These are phyloP conservation scores for Leptarthrus brevirostris DNA, from an alignment of 2,888 invertebrate genomes.

Conservation along the genomic window DNA sequence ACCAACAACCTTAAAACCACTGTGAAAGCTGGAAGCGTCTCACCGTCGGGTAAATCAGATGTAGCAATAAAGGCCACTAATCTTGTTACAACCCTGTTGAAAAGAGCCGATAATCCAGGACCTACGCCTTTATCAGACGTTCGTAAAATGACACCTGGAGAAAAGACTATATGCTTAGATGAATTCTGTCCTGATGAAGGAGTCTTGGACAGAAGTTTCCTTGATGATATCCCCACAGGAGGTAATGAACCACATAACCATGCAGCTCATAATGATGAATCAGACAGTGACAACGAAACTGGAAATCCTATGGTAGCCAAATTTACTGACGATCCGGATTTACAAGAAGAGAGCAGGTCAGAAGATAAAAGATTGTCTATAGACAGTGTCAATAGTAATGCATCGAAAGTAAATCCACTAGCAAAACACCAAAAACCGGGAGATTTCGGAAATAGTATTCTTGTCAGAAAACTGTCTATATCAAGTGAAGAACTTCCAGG, in stretches of 20 bases:
- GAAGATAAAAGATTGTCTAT: conserved; percentile 30
- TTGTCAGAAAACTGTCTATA: conserved; percentile 50
- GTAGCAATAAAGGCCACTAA: conserved; percentile 28
- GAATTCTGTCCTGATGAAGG: conserved; percentile 81
- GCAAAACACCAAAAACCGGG: conserved; percentile 45
- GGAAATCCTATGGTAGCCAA: conserved; percentile 85
- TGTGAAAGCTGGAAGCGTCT: not conserved
- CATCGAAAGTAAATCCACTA: conserved; percentile 54
- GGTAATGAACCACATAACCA: conserved; percentile 56
- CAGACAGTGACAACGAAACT: conserved; percentile 74
- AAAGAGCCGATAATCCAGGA: conserved; percentile 50
- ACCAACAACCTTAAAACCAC: not conserved
- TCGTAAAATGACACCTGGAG: conserved; percentile 16
- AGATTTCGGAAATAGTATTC: conserved; percentile 53
- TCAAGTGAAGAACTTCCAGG: conserved; percentile 59
- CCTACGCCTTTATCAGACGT: conserved; percentile 6
- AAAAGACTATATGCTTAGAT: conserved; percentile 71
- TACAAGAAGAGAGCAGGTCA: conserved; percentile 53
- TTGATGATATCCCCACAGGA: conserved; percentile 73
- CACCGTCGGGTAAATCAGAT: not conserved
- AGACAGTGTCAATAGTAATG: conserved; percentile 6
- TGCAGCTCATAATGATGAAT: conserved; percentile 54
- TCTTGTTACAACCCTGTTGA: conserved; percentile 46
- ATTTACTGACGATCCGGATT: conserved; percentile 79
- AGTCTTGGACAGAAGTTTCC: conserved; percentile 79